These are phyloP conservation scores for Irena cyanogastra DNA, from an alignment of 2,113 vertebrate species.

Conservation along the genomic window DNA sequence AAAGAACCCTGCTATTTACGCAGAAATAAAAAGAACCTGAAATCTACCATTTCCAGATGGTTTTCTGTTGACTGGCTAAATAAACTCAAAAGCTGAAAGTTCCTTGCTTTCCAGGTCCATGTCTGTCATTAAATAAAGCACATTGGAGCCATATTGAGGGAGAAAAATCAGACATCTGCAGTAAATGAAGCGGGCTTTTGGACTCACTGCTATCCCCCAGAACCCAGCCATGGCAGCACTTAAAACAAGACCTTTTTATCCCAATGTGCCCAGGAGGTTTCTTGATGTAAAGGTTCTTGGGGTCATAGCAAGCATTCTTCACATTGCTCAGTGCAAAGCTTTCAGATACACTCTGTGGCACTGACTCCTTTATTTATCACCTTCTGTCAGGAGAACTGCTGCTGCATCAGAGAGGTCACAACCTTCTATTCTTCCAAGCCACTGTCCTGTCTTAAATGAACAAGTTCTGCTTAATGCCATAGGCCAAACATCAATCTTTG, in stretches of 20 bases:
- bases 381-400: constrained; percentile 69
- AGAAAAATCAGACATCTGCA: background rate
- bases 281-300: background rate
- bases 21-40: background rate
- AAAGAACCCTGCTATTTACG: background rate
- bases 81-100: background rate
- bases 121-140: background rate
- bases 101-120: background rate
- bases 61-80: constrained; percentile 1
- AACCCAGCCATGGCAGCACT: background rate
- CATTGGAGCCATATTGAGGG: background rate
- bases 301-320: constrained; percentile 21
- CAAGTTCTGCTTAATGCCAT: constrained; percentile 57
- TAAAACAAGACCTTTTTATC: background rate
- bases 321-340: background rate
- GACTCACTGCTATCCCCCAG: background rate
- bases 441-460: constrained; percentile 72
- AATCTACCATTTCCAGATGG: background rate
- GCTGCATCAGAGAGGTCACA: constrained; percentile 66
- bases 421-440: constrained; percentile 72
- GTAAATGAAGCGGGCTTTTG: background rate
- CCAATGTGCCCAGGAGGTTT: background rate
- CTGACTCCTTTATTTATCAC: constrained; percentile 74
- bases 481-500: constrained; percentile 69
- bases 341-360: constrained; percentile 46